These are phyloP conservation scores for Halesus radiatus DNA, from an alignment of 1,140 invertebrate genomes.

Conservation along the genomic window DNA sequence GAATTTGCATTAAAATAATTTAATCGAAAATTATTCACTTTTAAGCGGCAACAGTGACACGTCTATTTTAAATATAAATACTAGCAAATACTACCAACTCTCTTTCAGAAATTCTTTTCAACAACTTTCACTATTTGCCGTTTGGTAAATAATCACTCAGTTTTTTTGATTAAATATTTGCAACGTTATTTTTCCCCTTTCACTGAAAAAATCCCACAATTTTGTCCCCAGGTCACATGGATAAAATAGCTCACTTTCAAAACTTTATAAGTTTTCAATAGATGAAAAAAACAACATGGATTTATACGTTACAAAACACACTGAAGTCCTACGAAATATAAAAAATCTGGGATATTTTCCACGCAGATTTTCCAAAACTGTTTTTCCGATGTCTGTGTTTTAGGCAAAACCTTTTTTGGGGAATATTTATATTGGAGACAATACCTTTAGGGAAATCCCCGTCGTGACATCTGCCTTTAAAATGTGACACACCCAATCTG, in stretches of 20 bases:
- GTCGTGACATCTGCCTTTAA: constrained; percentile 15
- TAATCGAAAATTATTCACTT: too few species aligned
- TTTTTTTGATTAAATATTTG: too few species aligned
- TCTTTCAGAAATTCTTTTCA: too few species aligned
- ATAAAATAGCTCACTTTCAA: background rate
- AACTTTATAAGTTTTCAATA: background rate
- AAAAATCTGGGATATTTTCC: background rate
- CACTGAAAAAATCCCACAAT: background rate
- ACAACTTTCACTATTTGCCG: too few species aligned
- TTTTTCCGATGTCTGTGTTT: background rate
- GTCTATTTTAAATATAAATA: too few species aligned
- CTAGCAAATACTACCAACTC: too few species aligned
- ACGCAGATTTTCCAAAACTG: background rate
- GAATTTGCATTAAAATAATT: too few species aligned
- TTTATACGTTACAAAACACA: background rate
- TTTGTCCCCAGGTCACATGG: background rate
- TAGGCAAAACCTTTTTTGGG: constrained; percentile 4
- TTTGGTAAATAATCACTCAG: too few species aligned
- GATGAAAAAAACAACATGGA: background rate
- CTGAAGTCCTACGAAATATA: background rate
- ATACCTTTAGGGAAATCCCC: constrained; percentile 17
- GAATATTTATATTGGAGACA: constrained; percentile 7
- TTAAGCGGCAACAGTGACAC: too few species aligned
- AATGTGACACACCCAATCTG: constrained; percentile 28
- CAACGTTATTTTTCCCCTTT: too few species aligned